Conservation (phyloP, 2,797 vertebrate species). For the Spatula versicolor region DNA sequence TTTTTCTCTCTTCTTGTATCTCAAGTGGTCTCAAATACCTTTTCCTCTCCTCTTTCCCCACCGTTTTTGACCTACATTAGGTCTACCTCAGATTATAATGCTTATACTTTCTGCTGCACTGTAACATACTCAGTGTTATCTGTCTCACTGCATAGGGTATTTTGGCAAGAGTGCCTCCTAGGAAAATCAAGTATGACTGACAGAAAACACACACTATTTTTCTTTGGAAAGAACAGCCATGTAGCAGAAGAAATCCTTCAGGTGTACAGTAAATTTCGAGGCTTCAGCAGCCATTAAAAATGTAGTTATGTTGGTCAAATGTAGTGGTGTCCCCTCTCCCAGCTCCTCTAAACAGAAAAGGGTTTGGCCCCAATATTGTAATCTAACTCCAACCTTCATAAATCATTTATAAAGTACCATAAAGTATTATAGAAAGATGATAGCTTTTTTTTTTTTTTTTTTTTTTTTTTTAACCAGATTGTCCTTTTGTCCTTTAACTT, state of each 20-base stretch:
- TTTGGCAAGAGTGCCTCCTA: neutral
- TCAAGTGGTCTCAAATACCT: slow-evolving; percentile 2
- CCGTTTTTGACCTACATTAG: neutral
- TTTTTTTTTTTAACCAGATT: neutral
- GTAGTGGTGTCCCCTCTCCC: neutral
- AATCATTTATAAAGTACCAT: neutral
- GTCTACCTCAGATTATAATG: neutral
- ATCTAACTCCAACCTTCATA: neutral
- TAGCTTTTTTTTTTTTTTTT: neutral
- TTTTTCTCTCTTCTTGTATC: neutral
- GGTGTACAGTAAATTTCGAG: neutral
- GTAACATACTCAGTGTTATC: neutral
- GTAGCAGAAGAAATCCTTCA: neutral
- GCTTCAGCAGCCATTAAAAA: neutral
- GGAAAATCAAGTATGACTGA: neutral
- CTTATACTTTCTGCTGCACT: neutral
- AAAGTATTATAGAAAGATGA: neutral
- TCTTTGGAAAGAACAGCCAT: neutral
- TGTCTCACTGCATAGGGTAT: neutral
- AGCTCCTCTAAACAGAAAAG: neutral
- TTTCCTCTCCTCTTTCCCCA: neutral
- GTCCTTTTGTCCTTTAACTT: neutral
- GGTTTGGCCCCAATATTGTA: neutral
- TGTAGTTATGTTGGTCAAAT: neutral
- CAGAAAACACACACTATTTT: neutral